phyloP scores from a whole-genome alignment of 2,113 vertebrate genomes.

The Nettapus auritus region DNA sequence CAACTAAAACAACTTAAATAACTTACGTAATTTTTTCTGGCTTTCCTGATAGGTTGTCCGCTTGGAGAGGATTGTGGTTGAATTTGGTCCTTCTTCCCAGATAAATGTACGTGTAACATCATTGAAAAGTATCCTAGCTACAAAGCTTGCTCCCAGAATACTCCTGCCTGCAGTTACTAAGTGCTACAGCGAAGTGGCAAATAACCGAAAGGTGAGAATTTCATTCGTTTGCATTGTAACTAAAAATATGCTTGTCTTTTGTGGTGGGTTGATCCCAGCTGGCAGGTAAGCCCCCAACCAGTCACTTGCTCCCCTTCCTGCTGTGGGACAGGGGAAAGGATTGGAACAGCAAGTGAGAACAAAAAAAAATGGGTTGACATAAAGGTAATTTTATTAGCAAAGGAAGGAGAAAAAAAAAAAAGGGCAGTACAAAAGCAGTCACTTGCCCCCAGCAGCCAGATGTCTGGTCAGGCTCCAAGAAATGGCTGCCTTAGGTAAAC shows the following conservation, averaged over 20 bases:
- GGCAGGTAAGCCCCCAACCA: no score
- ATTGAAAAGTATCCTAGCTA: conserved; percentile 85
- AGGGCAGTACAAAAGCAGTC: background rate
- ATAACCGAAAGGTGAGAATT: conserved; percentile 79
- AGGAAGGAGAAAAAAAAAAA: background rate
- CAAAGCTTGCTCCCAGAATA: conserved; percentile 87
- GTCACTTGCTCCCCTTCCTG: background rate
- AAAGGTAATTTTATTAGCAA: background rate
- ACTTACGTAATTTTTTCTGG: background rate
- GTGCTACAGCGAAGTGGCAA: conserved; percentile 81
- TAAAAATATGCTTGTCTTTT: background rate
- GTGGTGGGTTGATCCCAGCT: no score
- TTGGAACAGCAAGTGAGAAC: background rate
- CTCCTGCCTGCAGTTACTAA: conserved; percentile 84
- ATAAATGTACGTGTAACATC: conserved; percentile 78
- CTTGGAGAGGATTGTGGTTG: conserved; percentile 79
- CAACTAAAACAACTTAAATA: no score
- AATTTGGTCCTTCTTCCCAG: conserved; percentile 79
- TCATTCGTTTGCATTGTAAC: background rate
- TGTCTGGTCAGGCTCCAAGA: background rate
- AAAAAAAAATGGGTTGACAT: background rate
- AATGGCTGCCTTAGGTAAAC: background rate
- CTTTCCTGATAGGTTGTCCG: conserved; percentile 80
- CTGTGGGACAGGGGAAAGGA: background rate
- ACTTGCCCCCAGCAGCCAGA: background rate